These are phyloP conservation scores for Encarsia formosa DNA, from an alignment of 2,888 invertebrate genomes.

Conservation along the genomic window DNA sequence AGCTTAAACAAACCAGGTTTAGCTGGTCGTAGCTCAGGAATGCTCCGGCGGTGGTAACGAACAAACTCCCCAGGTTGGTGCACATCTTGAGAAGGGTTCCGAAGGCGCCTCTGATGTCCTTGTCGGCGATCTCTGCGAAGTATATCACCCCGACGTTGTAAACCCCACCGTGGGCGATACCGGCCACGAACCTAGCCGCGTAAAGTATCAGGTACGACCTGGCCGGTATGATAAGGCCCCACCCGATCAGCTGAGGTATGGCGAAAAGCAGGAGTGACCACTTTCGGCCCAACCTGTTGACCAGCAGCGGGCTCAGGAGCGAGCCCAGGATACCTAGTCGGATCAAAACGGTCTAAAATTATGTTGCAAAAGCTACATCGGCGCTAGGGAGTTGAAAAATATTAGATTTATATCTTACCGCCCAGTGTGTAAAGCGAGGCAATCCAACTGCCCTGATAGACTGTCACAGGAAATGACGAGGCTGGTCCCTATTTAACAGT, in stretches of 20 bases:
- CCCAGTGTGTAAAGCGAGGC: slow-evolving; percentile 42
- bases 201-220: slow-evolving; percentile 39
- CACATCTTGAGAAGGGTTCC: slow-evolving; percentile 56
- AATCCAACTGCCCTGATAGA: slow-evolving; percentile 41
- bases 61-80: slow-evolving; percentile 49
- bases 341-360: no score
- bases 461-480: slow-evolving; percentile 37
- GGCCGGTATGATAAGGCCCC: slow-evolving; percentile 41
- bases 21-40: slow-evolving; percentile 53
- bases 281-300: slow-evolving; percentile 43
- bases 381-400: no score
- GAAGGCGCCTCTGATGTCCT: slow-evolving; percentile 56
- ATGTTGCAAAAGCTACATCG: no score
- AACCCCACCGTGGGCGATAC: slow-evolving; percentile 51
- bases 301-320: slow-evolving; percentile 35
- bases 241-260: slow-evolving; percentile 38
- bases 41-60: slow-evolving; percentile 48
- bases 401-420: no score
- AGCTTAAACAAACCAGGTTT: slow-evolving; percentile 55
- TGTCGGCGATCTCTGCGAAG: slow-evolving; percentile 59
- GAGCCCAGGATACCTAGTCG: slow-evolving; percentile 39
- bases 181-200: slow-evolving; percentile 51
- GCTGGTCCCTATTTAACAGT: no score
- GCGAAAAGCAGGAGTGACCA: slow-evolving; percentile 37
- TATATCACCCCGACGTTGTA: slow-evolving; percentile 57